These are phyloP conservation scores for Gallinago paraguaiae DNA, from an alignment of 2,113 vertebrate species.

Conservation along the genomic window DNA sequence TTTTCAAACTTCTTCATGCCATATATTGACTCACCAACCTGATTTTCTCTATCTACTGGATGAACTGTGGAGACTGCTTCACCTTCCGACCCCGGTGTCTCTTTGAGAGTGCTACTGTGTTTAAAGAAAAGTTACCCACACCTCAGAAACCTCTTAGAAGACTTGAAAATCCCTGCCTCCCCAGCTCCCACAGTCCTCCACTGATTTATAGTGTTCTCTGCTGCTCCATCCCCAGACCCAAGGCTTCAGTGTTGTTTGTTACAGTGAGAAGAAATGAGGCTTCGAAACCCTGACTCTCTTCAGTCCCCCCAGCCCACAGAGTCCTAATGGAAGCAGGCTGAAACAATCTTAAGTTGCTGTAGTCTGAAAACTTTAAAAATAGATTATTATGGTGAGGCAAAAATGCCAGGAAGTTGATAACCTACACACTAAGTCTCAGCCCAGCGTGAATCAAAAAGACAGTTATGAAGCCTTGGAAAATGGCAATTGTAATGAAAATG, in stretches of 20 bases:
- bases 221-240: neutral
- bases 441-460: conserved; percentile 2
- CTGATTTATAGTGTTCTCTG: neutral
- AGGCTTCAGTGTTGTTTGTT: neutral
- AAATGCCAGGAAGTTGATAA: conserved; percentile 24
- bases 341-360: neutral
- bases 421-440: neutral
- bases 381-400: neutral
- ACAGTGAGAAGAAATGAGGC: neutral
- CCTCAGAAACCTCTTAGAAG: neutral
- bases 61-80: neutral
- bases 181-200: neutral
- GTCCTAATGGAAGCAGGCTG: neutral
- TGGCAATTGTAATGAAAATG: conserved; percentile 35
- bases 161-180: neutral
- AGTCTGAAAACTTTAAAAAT: neutral
- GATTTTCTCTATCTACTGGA: neutral
- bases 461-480: conserved; percentile 39
- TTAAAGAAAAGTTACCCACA: neutral
- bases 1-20: neutral
- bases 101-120: neutral
- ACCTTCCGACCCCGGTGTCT: neutral
- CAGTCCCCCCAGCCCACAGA: neutral
- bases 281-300: neutral
- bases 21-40: neutral